Conservation (phyloP, 2,888 invertebrate genomes). For the Seira musarum region DNA sequence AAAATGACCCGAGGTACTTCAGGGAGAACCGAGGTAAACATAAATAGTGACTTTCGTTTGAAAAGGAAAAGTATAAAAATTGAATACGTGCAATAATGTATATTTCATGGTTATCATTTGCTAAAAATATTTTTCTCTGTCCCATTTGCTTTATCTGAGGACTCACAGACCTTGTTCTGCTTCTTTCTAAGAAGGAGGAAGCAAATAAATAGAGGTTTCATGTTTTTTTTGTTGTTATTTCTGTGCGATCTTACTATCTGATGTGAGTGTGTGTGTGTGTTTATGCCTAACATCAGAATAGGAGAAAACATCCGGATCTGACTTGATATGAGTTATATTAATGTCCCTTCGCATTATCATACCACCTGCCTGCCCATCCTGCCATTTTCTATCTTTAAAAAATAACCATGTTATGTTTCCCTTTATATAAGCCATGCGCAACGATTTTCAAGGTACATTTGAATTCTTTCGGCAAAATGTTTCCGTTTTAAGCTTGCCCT, state of each 20-base stretch:
- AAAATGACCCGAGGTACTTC: not conserved
- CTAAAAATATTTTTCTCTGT: not conserved
- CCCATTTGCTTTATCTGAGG: no score
- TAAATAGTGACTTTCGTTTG: not conserved
- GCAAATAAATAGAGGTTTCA: not conserved
- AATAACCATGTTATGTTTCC: not conserved
- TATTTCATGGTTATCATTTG: not conserved
- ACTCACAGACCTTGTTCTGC: not conserved
- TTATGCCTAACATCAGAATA: slow-evolving; percentile 54
- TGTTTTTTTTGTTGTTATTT: slow-evolving; percentile 1
- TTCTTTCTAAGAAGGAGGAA: not conserved
- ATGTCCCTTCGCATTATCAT: slow-evolving; percentile 50
- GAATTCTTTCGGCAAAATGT: not conserved
- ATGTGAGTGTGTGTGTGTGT: slow-evolving; percentile 21
- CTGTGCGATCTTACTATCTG: no score
- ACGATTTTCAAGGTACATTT: not conserved
- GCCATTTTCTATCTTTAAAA: slow-evolving; percentile 22
- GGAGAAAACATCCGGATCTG: slow-evolving; percentile 44
- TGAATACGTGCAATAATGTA: not conserved
- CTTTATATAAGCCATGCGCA: not conserved
- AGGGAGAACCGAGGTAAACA: not conserved
- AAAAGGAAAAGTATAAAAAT: slow-evolving; percentile 1
- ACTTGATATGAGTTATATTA: slow-evolving; percentile 54
- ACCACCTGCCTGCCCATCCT: slow-evolving; percentile 54
- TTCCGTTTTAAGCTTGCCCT: not conserved